Conservation (phyloP, 2,113 vertebrate species). For the Hassar affinis region DNA sequence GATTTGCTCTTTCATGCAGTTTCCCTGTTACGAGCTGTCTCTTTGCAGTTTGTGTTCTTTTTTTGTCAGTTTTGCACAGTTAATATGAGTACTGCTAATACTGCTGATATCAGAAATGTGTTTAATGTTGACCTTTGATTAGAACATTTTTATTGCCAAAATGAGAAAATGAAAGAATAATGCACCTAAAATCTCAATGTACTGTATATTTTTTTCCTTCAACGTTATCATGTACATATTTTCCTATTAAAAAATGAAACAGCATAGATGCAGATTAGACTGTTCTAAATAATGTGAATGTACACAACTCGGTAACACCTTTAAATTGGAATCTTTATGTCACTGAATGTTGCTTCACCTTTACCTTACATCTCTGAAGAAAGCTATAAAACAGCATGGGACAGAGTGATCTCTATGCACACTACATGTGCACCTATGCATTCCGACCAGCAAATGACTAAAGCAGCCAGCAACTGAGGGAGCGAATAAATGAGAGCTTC, state of each 20-base stretch:
- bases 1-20: constrained; percentile 38
- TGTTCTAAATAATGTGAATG: not conserved
- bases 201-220: not conserved
- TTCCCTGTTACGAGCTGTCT: constrained; percentile 28
- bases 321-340: constrained; percentile 19
- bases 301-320: not conserved
- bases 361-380: not conserved
- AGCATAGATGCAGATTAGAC: not conserved
- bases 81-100: not conserved
- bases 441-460: constrained; percentile 36
- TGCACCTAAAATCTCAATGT: not conserved
- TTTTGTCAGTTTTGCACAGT: not conserved
- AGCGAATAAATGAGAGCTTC: constrained; percentile 51
- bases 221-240: too few species aligned
- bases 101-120: not conserved
- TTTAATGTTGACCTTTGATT: not conserved
- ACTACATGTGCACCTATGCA: constrained; percentile 22
- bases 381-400: constrained; percentile 29
- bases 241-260: constrained; percentile 1
- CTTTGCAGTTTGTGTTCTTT: constrained; percentile 15
- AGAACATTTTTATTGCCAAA: not conserved
- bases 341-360: constrained; percentile 18
- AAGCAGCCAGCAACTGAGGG: not conserved
- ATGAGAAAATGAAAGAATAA: not conserved
- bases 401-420: constrained; percentile 7